Conservation (phyloP, 2,113 vertebrate species). For the Mirza zaza region DNA sequence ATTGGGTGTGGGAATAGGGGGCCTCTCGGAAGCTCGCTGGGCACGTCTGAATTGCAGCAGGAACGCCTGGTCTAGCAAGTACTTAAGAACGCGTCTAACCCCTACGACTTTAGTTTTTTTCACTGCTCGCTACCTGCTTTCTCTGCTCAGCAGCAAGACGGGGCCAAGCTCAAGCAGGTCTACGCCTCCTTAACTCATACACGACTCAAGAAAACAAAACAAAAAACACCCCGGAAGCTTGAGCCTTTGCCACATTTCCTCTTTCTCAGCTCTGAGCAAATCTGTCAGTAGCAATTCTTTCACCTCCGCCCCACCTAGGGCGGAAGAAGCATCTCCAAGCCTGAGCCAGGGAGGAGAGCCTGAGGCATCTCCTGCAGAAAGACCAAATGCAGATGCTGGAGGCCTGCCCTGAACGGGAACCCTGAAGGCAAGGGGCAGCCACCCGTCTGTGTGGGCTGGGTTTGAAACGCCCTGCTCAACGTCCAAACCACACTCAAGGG, state of each 20-base stretch:
- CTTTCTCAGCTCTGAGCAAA: conserved; percentile 62
- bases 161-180: background rate
- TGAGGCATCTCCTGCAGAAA: rapidly evolving
- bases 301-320: background rate
- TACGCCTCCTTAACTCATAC: background rate
- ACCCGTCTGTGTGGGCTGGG: background rate
- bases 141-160: background rate
- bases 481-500: background rate
- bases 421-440: background rate
- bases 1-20: conserved; percentile 16
- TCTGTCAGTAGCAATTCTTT: background rate
- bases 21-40: background rate
- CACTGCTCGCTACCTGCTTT: background rate
- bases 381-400: background rate
- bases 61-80: background rate
- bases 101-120: rapidly evolving
- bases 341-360: background rate
- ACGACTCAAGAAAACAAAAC: conserved; percentile 43
- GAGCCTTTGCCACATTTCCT: conserved; percentile 84
- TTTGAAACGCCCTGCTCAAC: background rate
- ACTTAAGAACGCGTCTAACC: rapidly evolving
- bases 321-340: background rate
- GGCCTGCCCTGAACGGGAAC: background rate
- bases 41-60: background rate
- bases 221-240: conserved; percentile 74